Conservation (phyloP, 2,797 vertebrate species). For the Syndactyla subalaris region DNA sequence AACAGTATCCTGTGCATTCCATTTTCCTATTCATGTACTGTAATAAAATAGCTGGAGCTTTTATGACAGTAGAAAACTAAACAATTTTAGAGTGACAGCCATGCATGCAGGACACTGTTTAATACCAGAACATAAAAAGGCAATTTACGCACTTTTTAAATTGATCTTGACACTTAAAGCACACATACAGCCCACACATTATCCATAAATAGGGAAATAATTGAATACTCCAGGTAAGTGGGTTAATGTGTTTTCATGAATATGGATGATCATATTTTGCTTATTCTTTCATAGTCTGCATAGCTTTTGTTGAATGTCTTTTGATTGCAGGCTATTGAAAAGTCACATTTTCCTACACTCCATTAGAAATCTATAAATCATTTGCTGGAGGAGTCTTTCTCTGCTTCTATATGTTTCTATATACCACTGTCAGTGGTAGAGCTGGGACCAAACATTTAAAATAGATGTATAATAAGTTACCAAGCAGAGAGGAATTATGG, state of each 20-base stretch:
- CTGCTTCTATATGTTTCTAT: background rate
- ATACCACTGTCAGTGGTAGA: background rate
- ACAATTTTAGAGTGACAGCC: slow-evolving; percentile 19
- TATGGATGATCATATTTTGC: slow-evolving; percentile 42
- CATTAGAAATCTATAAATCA: slow-evolving; percentile 10
- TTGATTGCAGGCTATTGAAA: slow-evolving; percentile 27
- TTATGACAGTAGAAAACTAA: slow-evolving; percentile 20
- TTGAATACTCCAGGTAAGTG: slow-evolving; percentile 50
- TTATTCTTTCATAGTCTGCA: slow-evolving; percentile 8
- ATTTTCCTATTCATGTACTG: background rate
- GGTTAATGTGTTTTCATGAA: slow-evolving; percentile 46
- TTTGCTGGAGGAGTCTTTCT: background rate
- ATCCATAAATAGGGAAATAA: slow-evolving; percentile 45
- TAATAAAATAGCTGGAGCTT: background rate
- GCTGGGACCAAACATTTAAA: background rate
- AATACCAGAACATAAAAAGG: slow-evolving; percentile 32
- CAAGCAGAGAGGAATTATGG: background rate
- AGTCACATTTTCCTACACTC: background rate
- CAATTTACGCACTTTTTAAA: slow-evolving; percentile 39
- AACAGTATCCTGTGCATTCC: background rate
- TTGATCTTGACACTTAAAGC: slow-evolving; percentile 37
- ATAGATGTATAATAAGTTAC: background rate
- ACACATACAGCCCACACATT: slow-evolving; percentile 13
- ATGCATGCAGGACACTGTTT: slow-evolving; percentile 6
- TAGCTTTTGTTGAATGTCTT: slow-evolving; percentile 18